A percentile compares a stretch with the other conserved stretches of the same genome.
Conservation (phyloP, 2,888 invertebrate species). For the Gortyna flavago region DNA sequence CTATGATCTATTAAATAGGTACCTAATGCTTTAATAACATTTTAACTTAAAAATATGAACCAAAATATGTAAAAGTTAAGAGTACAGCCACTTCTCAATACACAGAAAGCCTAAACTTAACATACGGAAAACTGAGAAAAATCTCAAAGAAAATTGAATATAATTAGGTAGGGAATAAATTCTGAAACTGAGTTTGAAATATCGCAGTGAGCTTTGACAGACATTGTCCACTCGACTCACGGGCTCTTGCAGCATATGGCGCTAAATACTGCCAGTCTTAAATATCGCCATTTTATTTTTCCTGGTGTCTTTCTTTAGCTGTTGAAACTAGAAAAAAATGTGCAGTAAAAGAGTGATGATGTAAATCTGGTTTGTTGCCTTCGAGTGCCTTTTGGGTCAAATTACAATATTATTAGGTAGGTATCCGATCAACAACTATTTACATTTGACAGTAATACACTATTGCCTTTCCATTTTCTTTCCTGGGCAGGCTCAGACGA, state of each 20-base stretch:
- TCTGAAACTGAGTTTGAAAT: conserved; percentile 37
- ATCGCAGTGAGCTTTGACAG: conserved; percentile 43
- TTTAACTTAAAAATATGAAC: neutral
- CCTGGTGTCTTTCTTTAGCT: neutral
- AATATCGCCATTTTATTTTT: conserved; percentile 31
- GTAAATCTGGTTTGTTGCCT: neutral
- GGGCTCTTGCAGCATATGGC: conserved; percentile 13
- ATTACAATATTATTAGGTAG: neutral
- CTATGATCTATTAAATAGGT: no score
- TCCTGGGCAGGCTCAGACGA: no score
- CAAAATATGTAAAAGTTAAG: neutral
- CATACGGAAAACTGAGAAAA: conserved; percentile 13
- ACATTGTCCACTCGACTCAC: conserved; percentile 39
- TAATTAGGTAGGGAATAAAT: conserved; percentile 24
- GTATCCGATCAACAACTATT: neutral
- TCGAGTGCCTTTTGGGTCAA: neutral
- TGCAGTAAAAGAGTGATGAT: neutral
- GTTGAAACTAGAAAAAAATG: neutral
- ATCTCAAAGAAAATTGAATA: conserved; percentile 7
- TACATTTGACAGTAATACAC: neutral
- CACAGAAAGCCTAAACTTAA: neutral
- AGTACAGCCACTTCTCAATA: neutral
- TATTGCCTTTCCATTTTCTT: neutral
- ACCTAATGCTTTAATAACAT: neutral
- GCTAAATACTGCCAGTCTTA: conserved; percentile 15